Evolutionary conservation across 2,113 vertebrate species (phyloP).

Genomic region (Clinocottus analis): DNA sequence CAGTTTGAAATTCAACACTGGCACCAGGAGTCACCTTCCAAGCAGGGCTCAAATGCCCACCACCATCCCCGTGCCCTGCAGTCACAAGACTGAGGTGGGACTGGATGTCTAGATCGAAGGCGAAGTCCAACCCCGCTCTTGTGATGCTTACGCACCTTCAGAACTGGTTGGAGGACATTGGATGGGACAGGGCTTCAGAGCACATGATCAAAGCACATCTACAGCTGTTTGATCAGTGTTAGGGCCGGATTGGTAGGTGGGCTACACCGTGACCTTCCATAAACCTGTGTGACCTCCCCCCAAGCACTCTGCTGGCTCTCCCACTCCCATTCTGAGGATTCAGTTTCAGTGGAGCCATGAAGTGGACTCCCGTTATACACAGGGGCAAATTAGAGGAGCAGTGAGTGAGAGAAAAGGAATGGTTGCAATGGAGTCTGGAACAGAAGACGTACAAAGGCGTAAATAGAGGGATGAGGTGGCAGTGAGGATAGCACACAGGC

Average conservation of each 20-base stretch:
- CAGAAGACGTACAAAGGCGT: conserved; percentile 29
- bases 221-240: conserved; percentile 41
- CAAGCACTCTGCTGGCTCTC: conserved; percentile 10
- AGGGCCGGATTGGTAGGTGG: conserved; percentile 39
- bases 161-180: conserved; percentile 29
- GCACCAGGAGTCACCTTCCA: conserved; percentile 79
- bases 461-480: conserved; percentile 57
- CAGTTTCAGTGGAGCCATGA: conserved; percentile 65
- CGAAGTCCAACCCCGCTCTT: conserved; percentile 5
- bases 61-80: conserved; percentile 43
- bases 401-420: conserved; percentile 57
- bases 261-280: conserved; percentile 44
- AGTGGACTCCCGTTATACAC: conserved; percentile 54
- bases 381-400: conserved; percentile 49
- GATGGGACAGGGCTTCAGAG: conserved; percentile 13
- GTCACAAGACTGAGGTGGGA: conserved; percentile 70
- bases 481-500: conserved; percentile 12
- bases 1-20: conserved; percentile 77
- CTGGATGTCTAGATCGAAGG: conserved; percentile 48
- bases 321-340: conserved; percentile 60
- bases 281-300: conserved; percentile 60
- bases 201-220: conserved; percentile 53
- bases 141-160: conserved; percentile 52
- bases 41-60: conserved; percentile 57
- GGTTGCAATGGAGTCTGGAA: conserved; percentile 42